These are phyloP conservation scores for Mormyrus hasselquistii DNA, from an alignment of 2,797 vertebrate species.

Conservation along the genomic window DNA sequence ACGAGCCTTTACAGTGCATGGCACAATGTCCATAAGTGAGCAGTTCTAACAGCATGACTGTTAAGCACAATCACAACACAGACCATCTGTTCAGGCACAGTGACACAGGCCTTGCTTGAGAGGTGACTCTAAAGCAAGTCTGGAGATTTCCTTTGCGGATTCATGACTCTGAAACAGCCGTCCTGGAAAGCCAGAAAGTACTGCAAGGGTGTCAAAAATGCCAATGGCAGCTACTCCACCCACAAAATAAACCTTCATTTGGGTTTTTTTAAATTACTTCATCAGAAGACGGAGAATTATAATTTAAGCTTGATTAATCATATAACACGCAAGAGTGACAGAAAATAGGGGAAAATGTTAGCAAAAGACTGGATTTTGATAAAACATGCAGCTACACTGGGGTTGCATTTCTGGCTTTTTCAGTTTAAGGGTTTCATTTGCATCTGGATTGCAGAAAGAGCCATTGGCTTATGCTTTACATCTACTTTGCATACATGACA, in stretches of 20 bases:
- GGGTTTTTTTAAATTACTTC: neutral
- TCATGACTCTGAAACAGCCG: neutral
- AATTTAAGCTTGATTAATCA: neutral
- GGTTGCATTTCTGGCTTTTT: neutral
- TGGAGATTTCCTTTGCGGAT: slow-evolving; percentile 1
- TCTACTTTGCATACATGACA: neutral
- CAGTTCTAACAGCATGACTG: neutral
- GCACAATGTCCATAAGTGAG: neutral
- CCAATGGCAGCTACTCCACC: neutral
- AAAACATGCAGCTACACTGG: neutral
- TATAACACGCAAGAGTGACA: neutral
- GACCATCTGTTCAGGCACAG: neutral
- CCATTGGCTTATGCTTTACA: neutral
- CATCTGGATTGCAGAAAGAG: neutral
- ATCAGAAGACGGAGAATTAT: neutral
- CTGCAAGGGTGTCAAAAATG: neutral
- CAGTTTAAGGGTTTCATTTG: neutral
- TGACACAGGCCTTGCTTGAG: neutral
- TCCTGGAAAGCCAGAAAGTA: neutral
- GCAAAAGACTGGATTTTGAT: neutral
- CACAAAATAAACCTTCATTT: neutral
- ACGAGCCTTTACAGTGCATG: neutral
- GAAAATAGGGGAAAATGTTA: neutral
- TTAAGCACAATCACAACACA: slow-evolving; percentile 7
- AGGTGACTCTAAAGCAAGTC: neutral